Percentiles rank a stretch among this genome's conserved stretches.
These are phyloP conservation scores for Eurois occulta DNA, from an alignment of 2,888 invertebrate species.

Conservation along the genomic window DNA sequence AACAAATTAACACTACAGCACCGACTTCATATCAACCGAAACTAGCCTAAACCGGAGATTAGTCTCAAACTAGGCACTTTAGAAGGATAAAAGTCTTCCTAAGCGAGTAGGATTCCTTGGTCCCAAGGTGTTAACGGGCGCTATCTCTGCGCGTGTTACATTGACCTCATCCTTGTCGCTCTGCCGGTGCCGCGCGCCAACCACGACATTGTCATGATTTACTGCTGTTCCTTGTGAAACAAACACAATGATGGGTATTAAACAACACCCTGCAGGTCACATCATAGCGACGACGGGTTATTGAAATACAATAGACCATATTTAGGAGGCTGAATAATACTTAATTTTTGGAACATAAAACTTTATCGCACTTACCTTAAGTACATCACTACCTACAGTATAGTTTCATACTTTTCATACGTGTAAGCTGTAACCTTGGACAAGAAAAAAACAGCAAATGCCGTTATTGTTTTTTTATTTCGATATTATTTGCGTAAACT, in stretches of 20 bases:
- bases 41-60: not conserved
- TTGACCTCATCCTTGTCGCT: constrained; percentile 56
- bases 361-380: not conserved
- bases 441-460: constrained; percentile 83
- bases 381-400: constrained; percentile 28
- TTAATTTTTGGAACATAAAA: constrained; percentile 4
- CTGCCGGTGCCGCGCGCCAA: constrained; percentile 49
- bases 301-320: constrained; percentile 15
- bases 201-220: constrained; percentile 55
- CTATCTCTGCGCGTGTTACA: constrained; percentile 44
- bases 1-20: not conserved
- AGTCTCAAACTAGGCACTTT: not conserved
- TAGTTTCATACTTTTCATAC: constrained; percentile 75
- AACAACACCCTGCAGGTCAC: not conserved
- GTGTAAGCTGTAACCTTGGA: constrained; percentile 80
- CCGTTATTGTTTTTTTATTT: constrained; percentile 84
- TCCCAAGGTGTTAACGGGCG: constrained; percentile 47
- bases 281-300: not conserved
- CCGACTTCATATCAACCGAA: not conserved
- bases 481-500: constrained; percentile 54
- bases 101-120: constrained; percentile 16
- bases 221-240: constrained; percentile 41
- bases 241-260: constrained; percentile 20
- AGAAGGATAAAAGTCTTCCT: constrained; percentile 8
- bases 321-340: constrained; percentile 4